These are phyloP conservation scores for Lepetodrilus schrolli DNA, from an alignment of 2,888 invertebrate species.

Conservation along the genomic window DNA sequence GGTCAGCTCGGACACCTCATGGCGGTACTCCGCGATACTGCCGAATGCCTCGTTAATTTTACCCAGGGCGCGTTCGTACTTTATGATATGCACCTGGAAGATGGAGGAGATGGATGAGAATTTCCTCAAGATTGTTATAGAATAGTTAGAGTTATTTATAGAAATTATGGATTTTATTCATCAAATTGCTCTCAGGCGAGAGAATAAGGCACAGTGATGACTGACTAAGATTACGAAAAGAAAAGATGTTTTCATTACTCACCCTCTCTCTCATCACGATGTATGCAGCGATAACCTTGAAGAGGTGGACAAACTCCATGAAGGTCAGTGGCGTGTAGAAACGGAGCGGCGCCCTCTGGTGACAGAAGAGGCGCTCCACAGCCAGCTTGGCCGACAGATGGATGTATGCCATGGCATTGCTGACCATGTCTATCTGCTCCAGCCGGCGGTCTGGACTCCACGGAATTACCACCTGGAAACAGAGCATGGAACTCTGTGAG, in stretches of 20 bases:
- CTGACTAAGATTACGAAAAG: too few relatives aligned
- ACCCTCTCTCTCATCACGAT: slow-evolving; percentile 69
- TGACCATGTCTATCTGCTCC: slow-evolving; percentile 65
- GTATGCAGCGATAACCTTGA: slow-evolving; percentile 66
- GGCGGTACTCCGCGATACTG: slow-evolving; percentile 65
- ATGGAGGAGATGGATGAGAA: too few relatives aligned
- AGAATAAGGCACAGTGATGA: too few relatives aligned
- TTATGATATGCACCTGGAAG: slow-evolving; percentile 62
- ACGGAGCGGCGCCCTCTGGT: slow-evolving; percentile 65
- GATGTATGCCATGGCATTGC: slow-evolving; percentile 72
- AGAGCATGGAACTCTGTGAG: too few relatives aligned
- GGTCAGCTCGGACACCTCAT: slow-evolving; percentile 64
- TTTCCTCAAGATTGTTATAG: not conserved
- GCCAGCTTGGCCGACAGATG: slow-evolving; percentile 68
- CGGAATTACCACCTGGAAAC: slow-evolving; percentile 60
- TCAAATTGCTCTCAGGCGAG: too few relatives aligned
- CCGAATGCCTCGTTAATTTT: slow-evolving; percentile 72
- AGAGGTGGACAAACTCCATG: slow-evolving; percentile 71
- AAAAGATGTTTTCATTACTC: too few relatives aligned
- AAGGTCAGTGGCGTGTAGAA: slow-evolving; percentile 71
- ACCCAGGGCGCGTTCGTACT: slow-evolving; percentile 65
- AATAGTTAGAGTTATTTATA: too few relatives aligned
- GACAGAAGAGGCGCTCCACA: slow-evolving; percentile 67
- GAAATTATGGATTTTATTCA: too few relatives aligned
- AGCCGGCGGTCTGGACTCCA: slow-evolving; percentile 60